Evolutionary conservation across 2,113 vertebrate genomes (phyloP).

Genomic region (Pygathrix nemaeus): DNA sequence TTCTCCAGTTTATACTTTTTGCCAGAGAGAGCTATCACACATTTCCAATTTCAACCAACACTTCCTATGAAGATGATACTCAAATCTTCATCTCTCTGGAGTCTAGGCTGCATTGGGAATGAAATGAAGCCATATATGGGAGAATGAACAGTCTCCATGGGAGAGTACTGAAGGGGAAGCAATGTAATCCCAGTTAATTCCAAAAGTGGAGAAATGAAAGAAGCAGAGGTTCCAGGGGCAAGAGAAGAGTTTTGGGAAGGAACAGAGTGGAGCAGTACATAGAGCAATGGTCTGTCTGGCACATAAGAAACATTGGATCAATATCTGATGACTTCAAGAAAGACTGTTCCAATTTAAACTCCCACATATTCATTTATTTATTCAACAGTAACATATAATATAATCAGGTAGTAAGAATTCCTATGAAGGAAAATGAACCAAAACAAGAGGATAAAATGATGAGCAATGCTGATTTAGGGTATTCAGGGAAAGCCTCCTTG

Average conservation of each 20-base stretch:
- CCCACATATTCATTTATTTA: not conserved
- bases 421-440: not conserved
- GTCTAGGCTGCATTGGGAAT: not conserved
- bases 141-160: not conserved
- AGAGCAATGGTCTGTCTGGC: not conserved
- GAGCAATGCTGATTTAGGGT: not conserved
- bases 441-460: not conserved
- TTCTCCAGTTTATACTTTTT: not conserved
- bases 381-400: not conserved
- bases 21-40: not conserved
- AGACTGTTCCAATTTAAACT: not conserved
- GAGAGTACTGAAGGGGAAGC: not conserved
- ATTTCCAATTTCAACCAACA: constrained; percentile 10
- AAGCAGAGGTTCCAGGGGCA: not conserved
- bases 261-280: not conserved
- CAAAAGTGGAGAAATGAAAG: not conserved
- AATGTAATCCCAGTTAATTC: not conserved
- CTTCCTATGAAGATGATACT: not conserved
- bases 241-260: not conserved
- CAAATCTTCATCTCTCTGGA: not conserved
- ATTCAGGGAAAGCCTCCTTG: not conserved
- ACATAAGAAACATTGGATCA: not conserved
- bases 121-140: not conserved
- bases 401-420: not conserved
- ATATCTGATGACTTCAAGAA: not conserved